Evolutionary conservation across 2,113 vertebrate genomes (phyloP).

Genomic region (Arvicanthis niloticus): DNA sequence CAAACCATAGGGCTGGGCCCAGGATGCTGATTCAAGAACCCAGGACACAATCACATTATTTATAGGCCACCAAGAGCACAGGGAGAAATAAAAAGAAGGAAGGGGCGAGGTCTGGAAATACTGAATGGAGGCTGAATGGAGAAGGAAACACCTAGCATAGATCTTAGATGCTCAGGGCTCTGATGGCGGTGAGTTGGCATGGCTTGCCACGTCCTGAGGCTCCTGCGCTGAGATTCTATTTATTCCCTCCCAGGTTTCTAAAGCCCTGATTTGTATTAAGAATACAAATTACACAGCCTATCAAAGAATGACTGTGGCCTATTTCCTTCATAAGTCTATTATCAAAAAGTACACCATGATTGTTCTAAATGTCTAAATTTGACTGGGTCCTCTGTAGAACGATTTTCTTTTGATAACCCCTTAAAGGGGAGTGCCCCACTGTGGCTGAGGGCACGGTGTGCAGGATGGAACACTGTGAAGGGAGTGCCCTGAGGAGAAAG

Average conservation of each 20-base stretch:
- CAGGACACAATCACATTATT: slow-evolving; percentile 59
- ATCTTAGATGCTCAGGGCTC: slow-evolving; percentile 15
- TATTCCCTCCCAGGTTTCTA: slow-evolving; percentile 1
- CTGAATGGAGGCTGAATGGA: slow-evolving; percentile 27
- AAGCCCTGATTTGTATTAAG: slow-evolving; percentile 43
- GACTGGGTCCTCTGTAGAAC: neutral
- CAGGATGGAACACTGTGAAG: neutral
- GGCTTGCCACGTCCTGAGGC: slow-evolving; percentile 54
- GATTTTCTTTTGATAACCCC: neutral
- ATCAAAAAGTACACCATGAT: slow-evolving; percentile 30
- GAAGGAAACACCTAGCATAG: slow-evolving; percentile 58
- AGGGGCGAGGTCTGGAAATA: slow-evolving; percentile 3
- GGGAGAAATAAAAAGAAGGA: slow-evolving; percentile 64
- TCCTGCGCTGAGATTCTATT: neutral
- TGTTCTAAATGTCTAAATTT: neutral
- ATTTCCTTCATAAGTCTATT: slow-evolving; percentile 14
- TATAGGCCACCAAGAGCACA: slow-evolving; percentile 43
- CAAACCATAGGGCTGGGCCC: neutral
- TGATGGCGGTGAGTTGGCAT: slow-evolving; percentile 30
- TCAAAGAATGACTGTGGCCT: slow-evolving; percentile 44
- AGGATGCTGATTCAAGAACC: slow-evolving; percentile 22
- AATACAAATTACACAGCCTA: slow-evolving; percentile 23
- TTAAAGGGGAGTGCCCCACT: too few species aligned
- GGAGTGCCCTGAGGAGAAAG: neutral
- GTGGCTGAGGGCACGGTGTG: neutral